Evolutionary conservation across 2,113 vertebrate genomes (phyloP).

Genomic region (Thomomys bottae): DNA sequence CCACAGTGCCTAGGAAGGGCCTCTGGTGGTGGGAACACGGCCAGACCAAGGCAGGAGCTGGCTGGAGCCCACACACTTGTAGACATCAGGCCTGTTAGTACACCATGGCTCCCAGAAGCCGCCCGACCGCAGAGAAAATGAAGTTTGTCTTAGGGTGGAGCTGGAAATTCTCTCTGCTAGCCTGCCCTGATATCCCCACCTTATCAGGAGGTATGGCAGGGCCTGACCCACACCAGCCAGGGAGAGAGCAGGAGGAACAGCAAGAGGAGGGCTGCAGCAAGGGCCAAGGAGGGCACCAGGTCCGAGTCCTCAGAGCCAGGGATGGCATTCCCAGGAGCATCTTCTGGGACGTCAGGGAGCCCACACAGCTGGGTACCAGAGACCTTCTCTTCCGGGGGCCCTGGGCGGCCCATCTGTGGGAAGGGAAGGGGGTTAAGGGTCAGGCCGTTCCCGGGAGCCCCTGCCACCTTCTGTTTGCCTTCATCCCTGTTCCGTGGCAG

Average conservation of each 20-base stretch:
- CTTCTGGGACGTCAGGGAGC: fast-evolving
- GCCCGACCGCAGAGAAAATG: fast-evolving
- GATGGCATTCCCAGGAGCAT: fast-evolving
- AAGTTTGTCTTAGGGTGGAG: not conserved
- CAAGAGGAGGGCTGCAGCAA: constrained; percentile 20
- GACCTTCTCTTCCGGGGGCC: not conserved
- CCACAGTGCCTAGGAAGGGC: fast-evolving
- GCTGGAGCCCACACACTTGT: fast-evolving
- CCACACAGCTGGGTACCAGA: not conserved
- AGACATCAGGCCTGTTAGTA: fast-evolving
- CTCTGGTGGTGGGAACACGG: not conserved
- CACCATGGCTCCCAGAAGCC: fast-evolving
- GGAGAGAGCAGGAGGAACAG: not conserved
- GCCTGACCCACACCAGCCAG: constrained; percentile 32
- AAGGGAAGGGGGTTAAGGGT: not conserved
- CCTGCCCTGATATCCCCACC: not conserved
- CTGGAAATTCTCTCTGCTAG: not conserved
- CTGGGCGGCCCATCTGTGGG: constrained; percentile 60
- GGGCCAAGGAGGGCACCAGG: not conserved
- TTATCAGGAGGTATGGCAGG: no score
- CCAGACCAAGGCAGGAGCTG: fast-evolving
- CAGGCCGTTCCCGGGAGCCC: not conserved
- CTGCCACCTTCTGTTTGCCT: fast-evolving
- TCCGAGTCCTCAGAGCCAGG: not conserved
- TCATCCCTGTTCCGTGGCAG: fast-evolving